Base-by-base conservation (phyloP, 2,797 vertebrate species). In the Malacoctenus gilli region DNA sequence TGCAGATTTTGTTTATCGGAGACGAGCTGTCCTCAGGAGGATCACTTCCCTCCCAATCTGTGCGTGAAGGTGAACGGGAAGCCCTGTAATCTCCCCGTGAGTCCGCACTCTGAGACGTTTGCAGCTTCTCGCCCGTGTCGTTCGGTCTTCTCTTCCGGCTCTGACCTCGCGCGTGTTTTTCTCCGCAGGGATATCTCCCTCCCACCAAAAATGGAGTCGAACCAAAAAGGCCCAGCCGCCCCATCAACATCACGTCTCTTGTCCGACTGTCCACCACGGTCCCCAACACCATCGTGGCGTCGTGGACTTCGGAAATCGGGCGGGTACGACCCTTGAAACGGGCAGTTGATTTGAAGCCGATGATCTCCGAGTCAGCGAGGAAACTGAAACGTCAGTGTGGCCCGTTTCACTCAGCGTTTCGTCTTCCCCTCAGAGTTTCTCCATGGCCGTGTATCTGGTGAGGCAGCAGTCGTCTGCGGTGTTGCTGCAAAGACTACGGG, bases 141-240 rank as follows among this genome's bases (percentile, higher is more conserved):
- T n/a, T n/a, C n/a, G n/a, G n/a, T n/a, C n/a, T n/a, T 15, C 14
- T 49, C 30, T 55, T 20, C 5, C 9, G n/a, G n/a, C n/a, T n/a
- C n/a, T n/a, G n/a, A n/a, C n/a, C n/a, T n/a, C n/a, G n/a, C n/a
- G n/a, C n/a, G n/a, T n/a, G n/a, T n/a, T 66, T 22, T 47, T 67
- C 10, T 50, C 36, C 66, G 40, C 65, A 99, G 97, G 97, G 97
- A 65, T 99, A 98, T 82, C 96, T 99, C 91, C 97, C 97, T 89
- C 97, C 97, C 85, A 98, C 97, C 91, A 99, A 99, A 95, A 99
- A 98, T 53, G 97, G 97, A 85, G 97, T 99, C 52, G 97, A 99
- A 94, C 97, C 97, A 94, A 99, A 99, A 94, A 95, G 97, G 87
- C 97, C 96, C 62, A 99, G 97, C 91, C 90, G 97, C 87, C 95